phyloP scores from a whole-genome alignment of 2,888 invertebrate species.

The Alsophila aescularia region DNA sequence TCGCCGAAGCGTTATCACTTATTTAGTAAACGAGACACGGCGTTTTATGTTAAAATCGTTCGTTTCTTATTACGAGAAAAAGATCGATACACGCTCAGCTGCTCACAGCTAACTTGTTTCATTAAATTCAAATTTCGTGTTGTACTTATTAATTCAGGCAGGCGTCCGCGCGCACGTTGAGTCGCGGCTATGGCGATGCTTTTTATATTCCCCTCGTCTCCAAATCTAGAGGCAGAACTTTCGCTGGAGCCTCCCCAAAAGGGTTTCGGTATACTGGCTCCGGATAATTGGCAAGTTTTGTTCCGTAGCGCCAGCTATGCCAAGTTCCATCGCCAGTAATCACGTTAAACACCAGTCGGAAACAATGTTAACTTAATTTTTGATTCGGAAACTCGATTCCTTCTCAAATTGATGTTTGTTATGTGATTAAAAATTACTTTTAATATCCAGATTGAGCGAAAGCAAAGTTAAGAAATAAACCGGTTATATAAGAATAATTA shows the following conservation, averaged over 20 bases:
- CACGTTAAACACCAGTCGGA: slow-evolving; percentile 40
- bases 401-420: slow-evolving; percentile 26
- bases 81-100: slow-evolving; percentile 80
- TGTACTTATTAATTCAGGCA: slow-evolving; percentile 84
- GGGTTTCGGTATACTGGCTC: slow-evolving; percentile 44
- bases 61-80: slow-evolving; percentile 60
- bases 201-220: slow-evolving; percentile 71
- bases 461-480: slow-evolving; percentile 67
- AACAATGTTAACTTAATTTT: slow-evolving; percentile 41
- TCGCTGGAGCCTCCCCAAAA: slow-evolving; percentile 41
- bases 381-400: slow-evolving; percentile 25
- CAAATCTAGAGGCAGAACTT: slow-evolving; percentile 50
- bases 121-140: slow-evolving; percentile 85
- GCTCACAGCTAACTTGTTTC: slow-evolving; percentile 81
- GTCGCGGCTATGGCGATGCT: slow-evolving; percentile 56
- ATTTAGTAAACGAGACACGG: slow-evolving; percentile 33
- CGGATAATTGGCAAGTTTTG: slow-evolving; percentile 53
- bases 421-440: slow-evolving; percentile 25
- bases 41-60: slow-evolving; percentile 32
- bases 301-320: slow-evolving; percentile 40
- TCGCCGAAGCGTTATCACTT: slow-evolving; percentile 34
- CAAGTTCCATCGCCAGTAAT: slow-evolving; percentile 42
- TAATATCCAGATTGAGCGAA: slow-evolving; percentile 55
- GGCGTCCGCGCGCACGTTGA: slow-evolving; percentile 68
- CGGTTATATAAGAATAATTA: slow-evolving; percentile 75